Conservation (phyloP, 1,140 invertebrate species). For the Meloidogyne hapla region DNA sequence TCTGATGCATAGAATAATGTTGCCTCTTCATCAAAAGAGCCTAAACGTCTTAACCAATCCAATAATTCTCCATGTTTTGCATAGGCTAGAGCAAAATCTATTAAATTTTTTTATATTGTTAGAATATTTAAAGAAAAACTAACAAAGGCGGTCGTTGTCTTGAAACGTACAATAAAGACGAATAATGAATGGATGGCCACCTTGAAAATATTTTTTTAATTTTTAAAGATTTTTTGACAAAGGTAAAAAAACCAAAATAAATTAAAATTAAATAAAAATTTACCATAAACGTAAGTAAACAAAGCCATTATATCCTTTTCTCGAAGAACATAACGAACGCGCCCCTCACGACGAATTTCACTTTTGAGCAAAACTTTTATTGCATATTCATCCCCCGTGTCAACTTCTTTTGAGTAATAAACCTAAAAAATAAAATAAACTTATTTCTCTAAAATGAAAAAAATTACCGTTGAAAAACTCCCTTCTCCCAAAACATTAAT, state of each 20-base stretch:
- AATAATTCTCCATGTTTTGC: conserved; percentile 90
- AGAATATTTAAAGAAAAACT: conserved; percentile 61
- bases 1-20: conserved; percentile 90
- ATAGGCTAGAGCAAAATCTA: conserved; percentile 90
- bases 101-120: conserved; percentile 17
- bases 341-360: conserved; percentile 83
- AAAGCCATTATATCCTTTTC: conserved; percentile 81
- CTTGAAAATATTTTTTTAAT: conserved; percentile 29
- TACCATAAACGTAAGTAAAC: conserved; percentile 44
- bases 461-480: conserved; percentile 69
- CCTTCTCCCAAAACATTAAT: conserved; percentile 51
- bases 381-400: conserved; percentile 46
- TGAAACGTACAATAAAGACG: conserved; percentile 94
- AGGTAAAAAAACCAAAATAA: too few species aligned
- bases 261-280: not conserved
- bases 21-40: conserved; percentile 82
- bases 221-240: not conserved
- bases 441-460: conserved; percentile 61
- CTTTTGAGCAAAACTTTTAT: conserved; percentile 55
- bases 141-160: conserved; percentile 82
- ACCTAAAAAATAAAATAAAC: conserved; percentile 34
- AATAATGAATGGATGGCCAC: conserved; percentile 78
- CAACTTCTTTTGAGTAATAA: conserved; percentile 42
- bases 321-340: conserved; percentile 83
- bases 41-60: conserved; percentile 84